Base-by-base conservation (phyloP, 37 sponge, comb jelly and placozoan species). In the Theonella swinhoei region DNA sequence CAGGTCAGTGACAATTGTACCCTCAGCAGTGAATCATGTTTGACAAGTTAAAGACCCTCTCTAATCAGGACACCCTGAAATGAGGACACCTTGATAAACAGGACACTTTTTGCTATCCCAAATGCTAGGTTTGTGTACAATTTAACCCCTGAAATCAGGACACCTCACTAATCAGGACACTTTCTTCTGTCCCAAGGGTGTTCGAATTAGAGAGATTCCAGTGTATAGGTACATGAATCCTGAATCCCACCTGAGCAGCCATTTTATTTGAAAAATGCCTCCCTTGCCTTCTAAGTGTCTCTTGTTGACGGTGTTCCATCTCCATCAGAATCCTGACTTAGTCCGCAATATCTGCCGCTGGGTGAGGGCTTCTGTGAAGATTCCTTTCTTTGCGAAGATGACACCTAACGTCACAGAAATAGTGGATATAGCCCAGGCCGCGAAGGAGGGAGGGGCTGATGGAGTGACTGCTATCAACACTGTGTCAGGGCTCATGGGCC, bases 341-440 rank as follows among this genome's bases (percentile, higher is more conserved):
- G 97, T 97, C 0, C 70, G 88, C 32, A 82, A 97, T 77, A 97
- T 97, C 63, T 97, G 97, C 73, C 78, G 95, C 28, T 97, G 97
- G 97, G 93, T 97, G 28, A 65, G 95, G 7, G 88, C 79, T 23
- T 89, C 95, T 17, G 95, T 94, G 34, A 84, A 88, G 36, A 92
- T 97, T 24, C 97, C 97, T 0, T 92, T 97, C 95, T 97, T 97
- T 81, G 97, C 97, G 36, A 97, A 97, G 42, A 82, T 97, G 88
- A 97, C 82, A 2, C 82, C 82, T 4, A 81, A 81, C 71, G 72
- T 81, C 72, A 81, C 82, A 33, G 82, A 81, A 39, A 81, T 81
- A 33, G 82, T 81, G 1, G 72, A 70, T 26, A 81, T 81, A 29
- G 82, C 82, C 1, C 33, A 69, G 66, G 76, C 76, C 36, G 84